Evolutionary conservation across 2,113 vertebrate species (phyloP), one percentile per base, ranked within the genome.

Genomic region (Ptyas mucosa): DNA sequence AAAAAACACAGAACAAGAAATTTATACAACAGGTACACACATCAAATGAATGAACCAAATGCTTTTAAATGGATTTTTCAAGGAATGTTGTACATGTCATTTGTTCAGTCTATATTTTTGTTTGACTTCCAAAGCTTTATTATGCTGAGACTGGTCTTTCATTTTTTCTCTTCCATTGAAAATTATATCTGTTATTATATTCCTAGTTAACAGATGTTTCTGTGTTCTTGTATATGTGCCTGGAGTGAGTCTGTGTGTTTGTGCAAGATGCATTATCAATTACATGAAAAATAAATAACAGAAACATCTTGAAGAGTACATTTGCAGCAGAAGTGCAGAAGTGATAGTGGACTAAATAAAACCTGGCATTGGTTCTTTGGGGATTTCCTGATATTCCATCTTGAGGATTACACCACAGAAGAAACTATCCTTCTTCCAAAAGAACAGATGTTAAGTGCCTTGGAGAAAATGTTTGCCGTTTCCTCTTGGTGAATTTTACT

Each of bases 191-290:
- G 58, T 94, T 94, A 85, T 90, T 90, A 91, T 94, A 20, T 94
- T 90, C 94, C 87, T 94, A 93, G 85, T 95, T 96, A 96, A 96
- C 88, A 93, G 93, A 86, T 89, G 12, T 52, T 96, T 94, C 95
- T 94, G 94, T 85, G 94, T 29, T 90, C 61, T 87, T 54, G 69
- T 95, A 88, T 91, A 75, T 89, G 23, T 69, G 81, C 85, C 86
- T 1, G 0, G 90, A 92, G 91, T 34, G 23, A 53, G n/a, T 93
- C 9, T 86, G 88, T 75, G 57, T 61, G 92, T 89, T 49, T 91
- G 39, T 52, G 54, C 3, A 93, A 64, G 52, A 81, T 92, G 46
- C 11, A 54, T 92, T 95, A 95, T 95, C 94, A 46, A 69, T 55
- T 14, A 64, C 64, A 12, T 87, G 46, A 94, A 95, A 90, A 96